Base-by-base conservation (phyloP, 2,797 vertebrate species). In the Eremophila alpestris region DNA sequence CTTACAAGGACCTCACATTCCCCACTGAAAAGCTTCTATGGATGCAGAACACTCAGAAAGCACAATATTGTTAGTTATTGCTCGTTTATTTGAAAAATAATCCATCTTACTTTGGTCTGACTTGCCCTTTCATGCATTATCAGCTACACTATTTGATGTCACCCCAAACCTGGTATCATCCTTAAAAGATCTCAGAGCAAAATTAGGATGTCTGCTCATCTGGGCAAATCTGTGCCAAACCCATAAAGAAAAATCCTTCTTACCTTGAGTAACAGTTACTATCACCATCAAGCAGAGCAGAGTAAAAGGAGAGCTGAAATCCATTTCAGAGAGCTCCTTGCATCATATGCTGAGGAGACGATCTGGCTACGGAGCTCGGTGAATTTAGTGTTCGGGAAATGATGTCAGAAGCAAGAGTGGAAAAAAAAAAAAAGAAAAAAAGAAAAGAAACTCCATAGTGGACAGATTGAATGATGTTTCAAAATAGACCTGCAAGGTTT, bases 271-370 rank as follows among this genome's bases (percentile, higher is more conserved):
- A 93, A 95, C 69, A 76, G 94, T 83, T 90, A 94, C 78, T 36
- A 95, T 87, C 89, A 88, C 17, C 89, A 97, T 86, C 76, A 96
- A 62, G 86, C 95, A 94, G 60, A 85, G 93, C 79, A 96, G 89
- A 92, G 59, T 23, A 67, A 95, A 89, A 80, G 87, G 74, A 89
- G 77, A 91, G 91, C 58, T 6, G 90, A 97, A 96, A 96, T 96
- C 96, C 97, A 97, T 97, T 94, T 96, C 94, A 96, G 95, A 88
- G 94, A 93, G 78, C 92, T 92, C 94, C 89, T 94, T 91, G 93
- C 76, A 97, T 95, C 83, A 16, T 95, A 85, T 76, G 94, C 90
- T 69, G 94, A 88, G 89, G 94, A 92, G 90, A 96, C 14, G 17
- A 73, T 95, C 94, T 94, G 86, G 70, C 94, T 96, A 94, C 81